A percentile compares a stretch with the other conserved stretches of the same genome.
Evolutionary conservation across 2,888 invertebrate genomes (phyloP).

Genomic region (Phymatocera aterrima): DNA sequence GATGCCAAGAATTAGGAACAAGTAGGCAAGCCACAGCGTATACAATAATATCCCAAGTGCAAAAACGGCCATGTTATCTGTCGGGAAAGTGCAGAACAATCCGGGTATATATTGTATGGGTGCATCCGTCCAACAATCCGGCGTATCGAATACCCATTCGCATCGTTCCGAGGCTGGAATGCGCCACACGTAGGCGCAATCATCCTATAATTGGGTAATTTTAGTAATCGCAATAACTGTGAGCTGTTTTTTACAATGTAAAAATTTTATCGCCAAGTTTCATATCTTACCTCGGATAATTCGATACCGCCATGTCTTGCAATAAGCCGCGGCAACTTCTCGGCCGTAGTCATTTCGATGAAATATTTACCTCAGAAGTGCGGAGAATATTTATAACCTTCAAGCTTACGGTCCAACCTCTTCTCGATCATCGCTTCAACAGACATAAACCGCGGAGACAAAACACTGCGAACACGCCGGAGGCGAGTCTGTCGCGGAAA

Average conservation of each 20-base stretch:
- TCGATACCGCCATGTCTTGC: neutral
- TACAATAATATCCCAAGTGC: conserved; percentile 63
- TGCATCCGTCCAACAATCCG: conserved; percentile 66
- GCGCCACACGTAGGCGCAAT: conserved; percentile 71
- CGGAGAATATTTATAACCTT: neutral
- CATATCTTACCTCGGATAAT: neutral
- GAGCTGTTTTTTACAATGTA: neutral
- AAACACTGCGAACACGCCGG: neutral
- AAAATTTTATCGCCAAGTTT: neutral
- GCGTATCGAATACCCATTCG: conserved; percentile 66
- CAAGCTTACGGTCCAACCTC: neutral
- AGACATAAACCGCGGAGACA: neutral
- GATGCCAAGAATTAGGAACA: conserved; percentile 77
- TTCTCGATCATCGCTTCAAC: neutral
- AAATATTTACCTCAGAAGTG: neutral
- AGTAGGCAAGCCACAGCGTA: conserved; percentile 75
- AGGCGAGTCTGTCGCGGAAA: neutral
- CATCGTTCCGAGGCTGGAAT: conserved; percentile 67
- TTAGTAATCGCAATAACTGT: neutral
- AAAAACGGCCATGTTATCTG: conserved; percentile 58
- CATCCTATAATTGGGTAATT: conserved; percentile 59
- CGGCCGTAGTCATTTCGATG: neutral
- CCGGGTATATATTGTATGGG: conserved; percentile 70
- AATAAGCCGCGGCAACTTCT: neutral
- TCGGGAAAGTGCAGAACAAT: conserved; percentile 70